Conservation (phyloP, 2,113 vertebrate genomes). For the Cochlearius cochlearius region DNA sequence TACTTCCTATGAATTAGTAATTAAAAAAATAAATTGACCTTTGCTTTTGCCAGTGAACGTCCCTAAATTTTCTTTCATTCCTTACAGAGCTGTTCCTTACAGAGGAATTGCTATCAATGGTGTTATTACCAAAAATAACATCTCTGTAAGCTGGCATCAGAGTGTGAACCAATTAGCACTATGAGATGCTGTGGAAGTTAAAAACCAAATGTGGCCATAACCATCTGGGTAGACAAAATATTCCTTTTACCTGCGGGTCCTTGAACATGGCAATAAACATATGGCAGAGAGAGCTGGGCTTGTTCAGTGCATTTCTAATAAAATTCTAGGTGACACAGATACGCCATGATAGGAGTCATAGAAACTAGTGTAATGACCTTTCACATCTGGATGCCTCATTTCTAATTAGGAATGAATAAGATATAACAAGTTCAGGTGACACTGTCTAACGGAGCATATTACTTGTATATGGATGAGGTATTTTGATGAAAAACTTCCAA, state of each 20-base stretch:
- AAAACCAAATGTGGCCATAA: constrained; percentile 38
- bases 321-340: constrained; percentile 57
- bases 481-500: constrained; percentile 24
- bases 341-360: constrained; percentile 20
- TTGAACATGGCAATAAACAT: constrained; percentile 57
- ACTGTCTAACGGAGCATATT: constrained; percentile 5
- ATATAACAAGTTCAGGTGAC: constrained; percentile 48
- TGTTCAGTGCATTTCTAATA: constrained; percentile 53
- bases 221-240: constrained; percentile 53
- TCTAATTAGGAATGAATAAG: constrained; percentile 57
- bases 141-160: constrained; percentile 2
- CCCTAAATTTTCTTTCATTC: background rate
- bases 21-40: background rate
- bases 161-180: constrained; percentile 55
- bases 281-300: constrained; percentile 26
- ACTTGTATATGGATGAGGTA: background rate
- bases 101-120: background rate
- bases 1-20: background rate
- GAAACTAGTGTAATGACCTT: constrained; percentile 44
- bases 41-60: background rate
- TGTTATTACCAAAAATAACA: constrained; percentile 18
- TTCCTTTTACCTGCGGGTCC: constrained; percentile 44
- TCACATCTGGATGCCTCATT: constrained; percentile 46
- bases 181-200: constrained; percentile 25
- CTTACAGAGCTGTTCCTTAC: background rate